Base-by-base conservation (phyloP, 2,797 vertebrate genomes). In the Anguilla pacifica region DNA sequence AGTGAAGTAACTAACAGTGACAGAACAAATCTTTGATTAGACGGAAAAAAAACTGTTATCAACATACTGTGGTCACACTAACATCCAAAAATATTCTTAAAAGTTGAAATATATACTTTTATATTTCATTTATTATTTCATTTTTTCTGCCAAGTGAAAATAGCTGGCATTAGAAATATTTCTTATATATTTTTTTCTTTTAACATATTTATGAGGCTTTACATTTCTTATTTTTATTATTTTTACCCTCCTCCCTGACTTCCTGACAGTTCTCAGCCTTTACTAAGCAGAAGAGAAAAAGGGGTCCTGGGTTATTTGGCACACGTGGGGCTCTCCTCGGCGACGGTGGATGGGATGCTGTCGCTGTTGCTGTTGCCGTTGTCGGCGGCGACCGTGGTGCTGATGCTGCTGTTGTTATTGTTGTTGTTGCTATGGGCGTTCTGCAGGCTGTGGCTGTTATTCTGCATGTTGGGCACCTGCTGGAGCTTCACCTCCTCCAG, bases 401-500 rank as follows among this genome's bases (percentile, higher is more conserved):
- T 88, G 51, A 87, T 53, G 43, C 39, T 85, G 82, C 53, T 93
- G 83, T 89, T 96, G 92, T 94, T 96, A 9, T 95, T 94, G 90
- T 95, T 97, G 87, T 93, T 96, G 90, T 93, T 97, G 92, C 93
- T 96, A 85, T 96, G 96, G 92, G 95, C 90, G 89, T 94, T 95
- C 6, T 94, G 94, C 91, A 96, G 91, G 0, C 90, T 93, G 88
- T 97, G 96, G 92, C 96, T 95, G 94, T 97, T 98, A 94, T 97
- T 98, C 92, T 97, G 97, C 85, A 96, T 95, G 67, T 96, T 95
- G 31, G 94, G 91, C 0, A 91, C 86, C 91, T 96, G 96, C 90
- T 96, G 96, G 53, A 98, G 93, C 91, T 93, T 95, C 89, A 99
- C 88, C 91, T 98, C 97, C n/a, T 99, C 98, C 85, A 99, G 91